Base-by-base conservation (phyloP, 2,888 invertebrate genomes). In the Leptinotarsa rubiginosa region DNA sequence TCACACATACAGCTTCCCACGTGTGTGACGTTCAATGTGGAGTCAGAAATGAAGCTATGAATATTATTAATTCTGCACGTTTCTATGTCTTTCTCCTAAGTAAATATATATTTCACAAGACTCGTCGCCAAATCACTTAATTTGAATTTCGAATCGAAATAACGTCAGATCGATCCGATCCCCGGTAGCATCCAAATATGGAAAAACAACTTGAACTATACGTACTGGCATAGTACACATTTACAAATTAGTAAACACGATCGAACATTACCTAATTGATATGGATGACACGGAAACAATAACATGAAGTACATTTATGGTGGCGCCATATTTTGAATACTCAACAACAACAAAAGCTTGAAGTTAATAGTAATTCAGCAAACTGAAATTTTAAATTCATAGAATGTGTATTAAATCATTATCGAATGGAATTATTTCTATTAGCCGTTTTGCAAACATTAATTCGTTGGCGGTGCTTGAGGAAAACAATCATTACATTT, bases 171-270 rank as follows among this genome's bases (percentile, higher is more conserved):
- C 5, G 65, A 54, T 47, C 65, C 77, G 76, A 69, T 76, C 76
- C 76, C 73, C 65, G 65, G 71, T 62, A 25, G 69, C 64, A 69
- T 31, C 79, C 77, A 79, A 79, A 79, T 79, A 79, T 67, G 79
- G 79, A 50, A 70, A 77, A 74, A 78, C 79, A 69, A 77, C 77
- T 79, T 75, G 68, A 31, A 75, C 71, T 70, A 75, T 75, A 70
- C 76, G 72, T 71, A 74, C 72, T 69, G 54, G 74, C 71, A 76
- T 73, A 72, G 74, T 77, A 77, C 71, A 77, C 74, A 78, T 78
- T 73, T 77, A 81, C 80, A 80, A 81, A 81, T 81, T 81, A 78
- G 78, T 78, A 78, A 75, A 79, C 79, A 80, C 66, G 78, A 72
- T 77, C 76, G 74, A 77, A 56, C 71, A 72, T 79, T 80, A 75